Percentiles rank a stretch among this genome's conserved stretches.
Conservation (phyloP, 2,888 invertebrate genomes). For the Caenorhabditis sp. region DNA sequence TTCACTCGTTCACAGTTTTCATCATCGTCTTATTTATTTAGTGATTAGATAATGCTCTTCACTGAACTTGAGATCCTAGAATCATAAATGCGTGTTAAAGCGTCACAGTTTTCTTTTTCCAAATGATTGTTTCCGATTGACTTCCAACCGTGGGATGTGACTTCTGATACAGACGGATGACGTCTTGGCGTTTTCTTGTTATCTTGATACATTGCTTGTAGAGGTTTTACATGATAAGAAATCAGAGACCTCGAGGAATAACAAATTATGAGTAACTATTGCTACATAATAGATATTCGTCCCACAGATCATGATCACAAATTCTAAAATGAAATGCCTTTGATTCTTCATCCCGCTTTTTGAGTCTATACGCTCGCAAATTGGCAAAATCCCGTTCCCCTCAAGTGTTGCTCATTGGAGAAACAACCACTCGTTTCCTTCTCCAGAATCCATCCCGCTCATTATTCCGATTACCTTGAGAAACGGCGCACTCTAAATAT, state of each 20-base stretch:
- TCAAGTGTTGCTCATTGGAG: constrained; percentile 58
- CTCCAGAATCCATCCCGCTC: constrained; percentile 8
- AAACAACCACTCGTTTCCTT: not conserved
- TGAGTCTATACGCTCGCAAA: not conserved
- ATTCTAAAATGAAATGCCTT: not conserved
- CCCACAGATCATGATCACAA: not conserved
- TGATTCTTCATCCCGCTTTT: not conserved
- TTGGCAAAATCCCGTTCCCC: not conserved
- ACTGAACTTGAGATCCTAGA: not conserved
- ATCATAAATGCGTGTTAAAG: constrained; percentile 12
- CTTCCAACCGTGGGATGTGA: constrained; percentile 41
- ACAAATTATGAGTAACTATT: not conserved
- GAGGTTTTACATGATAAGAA: not conserved
- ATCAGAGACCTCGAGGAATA: constrained; percentile 5
- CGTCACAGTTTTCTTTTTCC: constrained; percentile 14
- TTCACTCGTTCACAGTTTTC: not conserved
- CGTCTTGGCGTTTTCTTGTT: constrained; percentile 23
- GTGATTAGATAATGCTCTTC: too few species aligned
- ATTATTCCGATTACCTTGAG: constrained; percentile 60
- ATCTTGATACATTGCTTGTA: not conserved
- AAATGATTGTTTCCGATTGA: constrained; percentile 54
- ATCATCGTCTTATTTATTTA: not conserved
- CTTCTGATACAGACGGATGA: constrained; percentile 31
- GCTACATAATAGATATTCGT: too few species aligned
- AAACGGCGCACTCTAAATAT: constrained; percentile 35